A percentile compares a stretch with the other conserved stretches of the same genome.
Conservation (phyloP, 2,888 invertebrate species). For the Alviniconcha strummeri region DNA sequence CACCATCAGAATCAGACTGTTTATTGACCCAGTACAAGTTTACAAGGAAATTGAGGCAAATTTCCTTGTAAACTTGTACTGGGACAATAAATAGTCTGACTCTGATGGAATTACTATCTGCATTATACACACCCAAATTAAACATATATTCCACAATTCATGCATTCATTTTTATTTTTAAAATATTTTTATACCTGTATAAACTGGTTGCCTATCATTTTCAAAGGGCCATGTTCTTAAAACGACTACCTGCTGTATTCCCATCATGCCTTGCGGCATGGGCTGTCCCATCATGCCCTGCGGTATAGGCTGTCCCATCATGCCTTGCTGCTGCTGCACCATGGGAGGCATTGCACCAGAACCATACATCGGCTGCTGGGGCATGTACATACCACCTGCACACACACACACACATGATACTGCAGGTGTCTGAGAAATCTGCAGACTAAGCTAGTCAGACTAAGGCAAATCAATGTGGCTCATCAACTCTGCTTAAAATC, state of each 20-base stretch:
- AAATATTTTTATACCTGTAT: not conserved
- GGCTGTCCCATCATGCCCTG: slow-evolving; percentile 44
- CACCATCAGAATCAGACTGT: no score
- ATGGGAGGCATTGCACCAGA: slow-evolving; percentile 13
- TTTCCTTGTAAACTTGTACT: no score
- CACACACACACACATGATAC: not conserved
- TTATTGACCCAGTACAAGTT: no score
- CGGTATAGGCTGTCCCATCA: slow-evolving; percentile 42
- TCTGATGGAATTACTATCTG: no score
- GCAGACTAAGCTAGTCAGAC: no score
- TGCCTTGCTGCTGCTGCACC: slow-evolving; percentile 35
- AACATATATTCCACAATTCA: not conserved
- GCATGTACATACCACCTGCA: slow-evolving; percentile 18
- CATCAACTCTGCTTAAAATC: no score
- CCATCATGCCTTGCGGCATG: slow-evolving; percentile 49
- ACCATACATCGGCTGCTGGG: slow-evolving; percentile 19
- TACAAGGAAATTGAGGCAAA: no score
- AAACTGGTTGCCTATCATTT: not conserved
- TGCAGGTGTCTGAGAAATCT: not conserved
- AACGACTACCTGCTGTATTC: slow-evolving; percentile 18
- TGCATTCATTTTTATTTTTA: not conserved
- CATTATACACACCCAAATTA: not conserved
- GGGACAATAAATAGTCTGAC: no score
- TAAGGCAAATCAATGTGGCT: no score
- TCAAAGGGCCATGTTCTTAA: not conserved